Evolutionary conservation across 2,888 invertebrate species (phyloP), one percentile per base, ranked within the genome.

Genomic region (Julus scandinavius): DNA sequence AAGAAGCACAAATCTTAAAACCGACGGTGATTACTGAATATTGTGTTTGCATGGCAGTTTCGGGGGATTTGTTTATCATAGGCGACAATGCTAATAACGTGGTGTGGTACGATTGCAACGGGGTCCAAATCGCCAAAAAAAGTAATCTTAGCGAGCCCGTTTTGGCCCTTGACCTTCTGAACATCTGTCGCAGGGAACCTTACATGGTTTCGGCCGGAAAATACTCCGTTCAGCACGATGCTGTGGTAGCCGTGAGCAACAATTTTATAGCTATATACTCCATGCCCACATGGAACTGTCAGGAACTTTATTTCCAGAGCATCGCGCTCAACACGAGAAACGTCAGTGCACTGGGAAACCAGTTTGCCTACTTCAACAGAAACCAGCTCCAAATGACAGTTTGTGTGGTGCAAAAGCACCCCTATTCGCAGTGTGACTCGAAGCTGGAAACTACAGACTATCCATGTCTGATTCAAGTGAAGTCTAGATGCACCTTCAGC

Each of bases 221-320:
- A 15, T 49, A 11, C n/a, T 11, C n/a, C 17, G 4, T 20, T 9
- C 40, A 72, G 38, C 87, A 87, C 45, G 87, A 87, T 20, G 83
- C 83, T 0, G 80, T 87, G 11, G 41, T 87, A n/a, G 83, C 20
- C 41, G 41, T 83, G 41, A 80, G 45, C 13, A 29, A 17, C 45
- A 83, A 83, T 13, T 87, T 87, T 41, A 17, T 87, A 20, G 72
- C 80, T 9, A 87, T 87, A 9, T 87, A 80, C 45, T 41, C 80
- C 3, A 87, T 83, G 87, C 87, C 87, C 40, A 87, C 20, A 2
- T 72, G 87, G 83, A 83, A 83, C 45, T 87, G 87, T 38, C 87
- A 83, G 13, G 45, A 87, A 41, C 83, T 87, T 15, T 87, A 80
- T 38, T 87, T 20, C 41, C 72, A 38, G 4, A 83, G 83, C 45